Evolutionary conservation across 2,113 vertebrate species (phyloP).

Genomic region (Astur gentilis): DNA sequence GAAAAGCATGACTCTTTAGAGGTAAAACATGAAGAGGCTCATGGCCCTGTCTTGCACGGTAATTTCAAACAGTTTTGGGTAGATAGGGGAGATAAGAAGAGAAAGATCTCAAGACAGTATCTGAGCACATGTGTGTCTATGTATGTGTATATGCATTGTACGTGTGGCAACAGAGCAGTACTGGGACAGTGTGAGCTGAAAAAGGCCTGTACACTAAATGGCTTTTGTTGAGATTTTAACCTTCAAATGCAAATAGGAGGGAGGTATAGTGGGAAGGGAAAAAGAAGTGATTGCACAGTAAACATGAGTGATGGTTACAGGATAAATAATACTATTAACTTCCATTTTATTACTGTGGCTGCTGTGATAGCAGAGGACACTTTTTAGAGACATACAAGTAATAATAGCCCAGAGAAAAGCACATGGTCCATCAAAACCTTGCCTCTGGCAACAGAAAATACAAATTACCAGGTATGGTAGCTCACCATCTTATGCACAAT

Average conservation of each 20-base stretch:
- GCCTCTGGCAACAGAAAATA: conserved; percentile 11
- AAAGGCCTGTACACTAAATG: background rate
- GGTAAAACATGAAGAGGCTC: background rate
- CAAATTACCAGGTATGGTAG: conserved; percentile 45
- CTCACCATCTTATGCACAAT: conserved; percentile 32
- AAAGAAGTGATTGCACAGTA: background rate
- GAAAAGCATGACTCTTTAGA: background rate
- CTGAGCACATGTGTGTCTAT: fast-evolving
- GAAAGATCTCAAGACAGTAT: background rate
- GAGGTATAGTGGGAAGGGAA: background rate
- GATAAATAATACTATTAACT: conserved; percentile 43
- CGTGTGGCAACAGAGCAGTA: background rate
- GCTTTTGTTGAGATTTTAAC: conserved; percentile 14
- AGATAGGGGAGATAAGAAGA: background rate
- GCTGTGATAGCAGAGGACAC: background rate
- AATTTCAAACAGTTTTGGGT: background rate
- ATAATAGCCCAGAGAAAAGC: conserved; percentile 33
- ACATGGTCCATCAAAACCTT: conserved; percentile 19
- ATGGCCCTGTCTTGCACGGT: background rate
- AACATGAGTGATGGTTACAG: background rate
- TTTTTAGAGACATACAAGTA: conserved; percentile 28
- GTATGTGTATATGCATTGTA: background rate
- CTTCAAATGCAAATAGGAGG: conserved; percentile 1
- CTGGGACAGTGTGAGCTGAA: background rate
- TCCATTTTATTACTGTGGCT: conserved; percentile 22